A percentile compares a stretch with the other conserved stretches of the same genome.
These are phyloP conservation scores for Phocides pigmalion DNA, from an alignment of 1,140 invertebrate genomes.

Conservation along the genomic window DNA sequence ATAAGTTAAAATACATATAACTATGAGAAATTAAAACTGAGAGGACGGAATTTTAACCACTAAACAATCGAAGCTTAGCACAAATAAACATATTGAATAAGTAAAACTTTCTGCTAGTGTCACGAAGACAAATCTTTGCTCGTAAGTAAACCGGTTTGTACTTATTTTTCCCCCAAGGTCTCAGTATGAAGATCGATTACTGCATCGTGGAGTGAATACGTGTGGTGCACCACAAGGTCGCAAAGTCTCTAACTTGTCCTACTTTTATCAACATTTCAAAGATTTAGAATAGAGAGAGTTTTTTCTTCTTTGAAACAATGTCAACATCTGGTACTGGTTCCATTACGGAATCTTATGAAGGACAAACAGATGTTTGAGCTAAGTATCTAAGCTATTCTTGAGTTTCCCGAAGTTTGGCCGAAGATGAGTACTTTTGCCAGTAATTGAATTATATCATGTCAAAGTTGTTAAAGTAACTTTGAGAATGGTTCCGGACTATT, in stretches of 20 bases:
- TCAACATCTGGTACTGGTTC: constrained; percentile 16
- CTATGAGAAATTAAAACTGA: no score
- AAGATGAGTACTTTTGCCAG: constrained; percentile 1
- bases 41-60: no score
- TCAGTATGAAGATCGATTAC: constrained; percentile 5
- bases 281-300: constrained; percentile 8
- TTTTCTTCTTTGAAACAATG: constrained; percentile 2
- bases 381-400: constrained; percentile 15
- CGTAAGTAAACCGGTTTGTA: neutral
- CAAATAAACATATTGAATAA: no score
- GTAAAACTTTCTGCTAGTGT: no score
- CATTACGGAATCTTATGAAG: constrained; percentile 1
- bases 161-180: neutral
- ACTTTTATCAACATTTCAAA: neutral
- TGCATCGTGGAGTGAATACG: neutral
- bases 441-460: constrained; percentile 12
- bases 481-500: neutral
- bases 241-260: neutral
- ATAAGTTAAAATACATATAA: no score
- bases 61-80: no score
- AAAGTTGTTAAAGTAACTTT: neutral
- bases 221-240: neutral
- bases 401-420: neutral
- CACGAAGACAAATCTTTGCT: no score
- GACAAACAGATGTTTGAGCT: neutral